These are phyloP conservation scores for Eubucco bourcierii DNA, from an alignment of 2,113 vertebrate genomes.

Conservation along the genomic window DNA sequence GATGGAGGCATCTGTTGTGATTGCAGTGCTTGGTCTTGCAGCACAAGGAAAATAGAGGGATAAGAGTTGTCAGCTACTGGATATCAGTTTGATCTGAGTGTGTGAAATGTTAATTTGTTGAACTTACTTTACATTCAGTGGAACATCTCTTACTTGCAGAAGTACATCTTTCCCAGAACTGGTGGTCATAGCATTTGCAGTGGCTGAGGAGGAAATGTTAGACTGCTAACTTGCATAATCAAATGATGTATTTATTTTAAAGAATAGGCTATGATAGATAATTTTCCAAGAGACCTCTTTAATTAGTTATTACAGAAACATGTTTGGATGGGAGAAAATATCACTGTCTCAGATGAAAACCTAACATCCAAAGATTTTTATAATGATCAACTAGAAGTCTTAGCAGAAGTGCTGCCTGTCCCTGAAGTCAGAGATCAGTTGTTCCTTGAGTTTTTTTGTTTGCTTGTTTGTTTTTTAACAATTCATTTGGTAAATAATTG, in stretches of 20 bases:
- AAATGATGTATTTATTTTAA: background rate
- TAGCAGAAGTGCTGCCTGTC: background rate
- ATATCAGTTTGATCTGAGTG: background rate
- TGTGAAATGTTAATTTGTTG: background rate
- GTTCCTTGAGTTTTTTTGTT: background rate
- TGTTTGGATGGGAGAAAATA: background rate
- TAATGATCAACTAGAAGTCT: background rate
- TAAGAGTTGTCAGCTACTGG: background rate
- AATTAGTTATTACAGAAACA: background rate
- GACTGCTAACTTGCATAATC: background rate
- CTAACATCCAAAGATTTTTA: background rate
- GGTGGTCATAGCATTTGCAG: background rate
- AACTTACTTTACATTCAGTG: background rate
- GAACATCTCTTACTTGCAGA: background rate
- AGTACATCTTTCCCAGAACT: background rate
- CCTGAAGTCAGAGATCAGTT: background rate
- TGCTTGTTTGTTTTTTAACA: background rate
- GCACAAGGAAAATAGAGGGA: background rate
- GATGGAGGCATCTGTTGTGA: background rate
- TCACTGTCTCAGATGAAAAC: background rate
- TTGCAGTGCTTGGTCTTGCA: background rate
- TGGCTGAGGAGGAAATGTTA: background rate
- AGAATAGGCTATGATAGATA: rapidly evolving
- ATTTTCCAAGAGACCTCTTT: background rate
- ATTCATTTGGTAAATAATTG: background rate